Conservation (phyloP, 35 echinoderm and acorn worm genomes). For the Ophiothrix spiculata region DNA sequence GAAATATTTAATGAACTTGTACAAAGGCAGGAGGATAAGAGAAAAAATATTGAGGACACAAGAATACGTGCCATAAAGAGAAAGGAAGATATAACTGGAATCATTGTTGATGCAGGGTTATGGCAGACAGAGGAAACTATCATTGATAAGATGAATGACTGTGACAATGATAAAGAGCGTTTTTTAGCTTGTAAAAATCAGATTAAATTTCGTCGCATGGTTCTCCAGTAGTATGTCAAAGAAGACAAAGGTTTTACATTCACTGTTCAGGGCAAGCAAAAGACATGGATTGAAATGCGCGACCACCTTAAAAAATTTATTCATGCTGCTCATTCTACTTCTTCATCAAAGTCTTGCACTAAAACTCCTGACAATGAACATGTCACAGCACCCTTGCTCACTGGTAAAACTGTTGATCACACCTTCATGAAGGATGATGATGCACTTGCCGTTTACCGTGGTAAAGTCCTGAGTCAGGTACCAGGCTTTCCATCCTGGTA, state of each 20-base stretch:
- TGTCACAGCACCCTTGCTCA: not conserved
- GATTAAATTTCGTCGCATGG: constrained; percentile 1
- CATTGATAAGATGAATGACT: not conserved
- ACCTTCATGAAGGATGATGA: not conserved
- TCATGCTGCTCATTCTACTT: not conserved
- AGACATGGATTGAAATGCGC: not conserved
- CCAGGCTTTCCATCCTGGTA: constrained; percentile 53
- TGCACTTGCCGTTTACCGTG: not conserved
- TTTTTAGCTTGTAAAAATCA: constrained; percentile 22
- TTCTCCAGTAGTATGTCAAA: constrained; percentile 14
- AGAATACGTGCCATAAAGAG: not conserved
- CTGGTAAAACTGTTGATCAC: not conserved
- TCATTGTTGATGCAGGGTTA: not conserved
- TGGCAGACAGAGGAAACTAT: not conserved
- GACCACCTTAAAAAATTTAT: constrained; percentile 7
- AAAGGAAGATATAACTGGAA: not conserved
- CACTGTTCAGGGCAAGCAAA: not conserved
- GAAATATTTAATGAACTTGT: not conserved
- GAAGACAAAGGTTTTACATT: constrained; percentile 32
- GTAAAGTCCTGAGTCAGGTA: constrained; percentile 52
- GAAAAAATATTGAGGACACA: not conserved
- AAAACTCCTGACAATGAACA: not conserved
- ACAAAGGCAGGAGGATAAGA: not conserved
- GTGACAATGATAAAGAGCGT: constrained; percentile 20
- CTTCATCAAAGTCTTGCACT: not conserved